These are phyloP conservation scores for Diabrotica balteata DNA, from an alignment of 2,888 invertebrate genomes.

Conservation along the genomic window DNA sequence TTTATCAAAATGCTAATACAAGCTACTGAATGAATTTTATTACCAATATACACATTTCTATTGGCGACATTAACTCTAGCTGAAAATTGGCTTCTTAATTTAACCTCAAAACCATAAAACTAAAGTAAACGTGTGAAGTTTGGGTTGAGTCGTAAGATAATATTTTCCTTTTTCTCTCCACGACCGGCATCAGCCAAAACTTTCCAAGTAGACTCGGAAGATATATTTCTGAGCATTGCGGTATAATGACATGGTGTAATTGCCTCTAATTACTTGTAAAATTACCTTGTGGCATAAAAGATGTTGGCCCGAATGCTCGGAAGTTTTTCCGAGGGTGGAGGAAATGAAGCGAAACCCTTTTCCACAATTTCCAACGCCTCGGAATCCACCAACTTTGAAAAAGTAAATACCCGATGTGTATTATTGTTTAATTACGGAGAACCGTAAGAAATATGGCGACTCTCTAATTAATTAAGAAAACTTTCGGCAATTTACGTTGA, in stretches of 20 bases:
- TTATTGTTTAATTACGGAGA: conserved; percentile 59
- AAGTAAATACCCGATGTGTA: conserved; percentile 54
- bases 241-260: conserved; percentile 62
- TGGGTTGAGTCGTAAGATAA: conserved; percentile 43
- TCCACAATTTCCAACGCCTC: conserved; percentile 32
- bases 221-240: conserved; percentile 58
- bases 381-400: conserved; percentile 38
- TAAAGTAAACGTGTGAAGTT: conserved; percentile 36
- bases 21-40: too few relatives aligned
- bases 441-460: conserved; percentile 56
- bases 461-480: conserved; percentile 56
- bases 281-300: conserved; percentile 63
- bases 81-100: conserved; percentile 7
- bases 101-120: conserved; percentile 15
- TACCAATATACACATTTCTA: neutral
- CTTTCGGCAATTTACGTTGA: conserved; percentile 47
- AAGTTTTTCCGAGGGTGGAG: conserved; percentile 57
- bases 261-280: conserved; percentile 64
- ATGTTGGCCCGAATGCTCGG: conserved; percentile 53
- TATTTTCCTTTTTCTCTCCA: conserved; percentile 53
- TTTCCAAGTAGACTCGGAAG: conserved; percentile 51
- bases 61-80: neutral
- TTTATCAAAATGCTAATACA: too few relatives aligned
- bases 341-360: conserved; percentile 56
- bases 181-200: conserved; percentile 43